Base-by-base conservation (phyloP, 2,797 vertebrate species). In the Poeciliopsis infans region DNA sequence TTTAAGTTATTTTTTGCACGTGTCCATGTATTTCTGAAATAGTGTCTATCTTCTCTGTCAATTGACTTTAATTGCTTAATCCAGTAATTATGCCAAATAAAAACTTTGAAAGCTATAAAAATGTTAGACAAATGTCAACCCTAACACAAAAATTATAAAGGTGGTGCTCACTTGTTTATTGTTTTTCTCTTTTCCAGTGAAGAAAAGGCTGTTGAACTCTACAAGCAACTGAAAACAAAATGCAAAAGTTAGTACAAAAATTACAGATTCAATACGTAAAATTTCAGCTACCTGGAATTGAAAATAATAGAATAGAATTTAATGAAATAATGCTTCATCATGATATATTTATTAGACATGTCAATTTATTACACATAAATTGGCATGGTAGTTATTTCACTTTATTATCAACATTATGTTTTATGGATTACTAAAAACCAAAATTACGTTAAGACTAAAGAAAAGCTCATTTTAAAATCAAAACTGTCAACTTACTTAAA, bases 161-260 rank as follows among this genome's bases (percentile, higher is more conserved):
- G 1, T 45, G 43, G 11, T 70, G 39, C 5, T 70, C 20, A 43
- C 1, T 43, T 69, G 23, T 43, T 43, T 25, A 46, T 3, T 79
- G 0, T 2, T 75, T 45, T 71, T 76, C 80, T 57, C 61, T 45
- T 70, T 43, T 72, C 93, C 87, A 99, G 98, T 78, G 97, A 98
- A 84, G 95, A 96, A 83, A 97, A 94, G 85, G 98, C 98, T 61
- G 97, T 99, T 92, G 98, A 99, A 88, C 96, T 99, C 70, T 99
- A 99, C 95, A 99, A 97, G 92, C 98, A 99, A 76, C 92, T 99
- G 75, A 99, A 98, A 92, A 94, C 96, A 72, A 97, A 97, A 91
- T 96, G 98, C 89, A 96, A 98, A 97, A 98, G 98, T 99, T 93
- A 87, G 95, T 92, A 80, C 7, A n/a, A 55, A 51, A 59, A 11